These are phyloP conservation scores for Menidia menidia DNA, from an alignment of 2,797 vertebrate species.

Conservation along the genomic window DNA sequence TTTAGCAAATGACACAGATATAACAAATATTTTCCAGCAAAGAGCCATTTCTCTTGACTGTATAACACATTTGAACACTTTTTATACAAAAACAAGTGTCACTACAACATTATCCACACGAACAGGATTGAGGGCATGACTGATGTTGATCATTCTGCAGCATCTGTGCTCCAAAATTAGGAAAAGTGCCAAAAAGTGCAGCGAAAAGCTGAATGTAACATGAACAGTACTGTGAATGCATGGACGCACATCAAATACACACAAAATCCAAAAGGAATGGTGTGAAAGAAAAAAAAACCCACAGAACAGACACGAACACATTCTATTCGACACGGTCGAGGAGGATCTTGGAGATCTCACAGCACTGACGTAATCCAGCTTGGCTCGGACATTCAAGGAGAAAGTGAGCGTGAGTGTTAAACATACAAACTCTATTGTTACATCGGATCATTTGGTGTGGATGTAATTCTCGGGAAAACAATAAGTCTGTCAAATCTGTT, in stretches of 20 bases:
- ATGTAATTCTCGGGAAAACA: slow-evolving; percentile 67
- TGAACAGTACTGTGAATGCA: slow-evolving; percentile 8
- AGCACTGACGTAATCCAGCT: slow-evolving; percentile 60
- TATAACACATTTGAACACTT: slow-evolving; percentile 35
- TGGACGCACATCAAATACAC: background rate
- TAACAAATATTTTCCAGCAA: slow-evolving; percentile 42
- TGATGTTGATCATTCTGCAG: slow-evolving; percentile 24
- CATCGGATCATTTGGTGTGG: slow-evolving; percentile 53
- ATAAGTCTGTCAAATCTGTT: slow-evolving; percentile 49
- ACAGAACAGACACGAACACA: slow-evolving; percentile 31
- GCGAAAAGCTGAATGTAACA: slow-evolving; percentile 22
- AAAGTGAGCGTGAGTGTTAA: slow-evolving; percentile 46
- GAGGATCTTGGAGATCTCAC: slow-evolving; percentile 44
- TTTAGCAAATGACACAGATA: slow-evolving; percentile 66
- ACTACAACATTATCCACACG: slow-evolving; percentile 29
- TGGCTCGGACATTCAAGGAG: slow-evolving; percentile 46
- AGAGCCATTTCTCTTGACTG: slow-evolving; percentile 19
- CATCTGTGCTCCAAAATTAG: slow-evolving; percentile 23
- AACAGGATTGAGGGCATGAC: slow-evolving; percentile 28
- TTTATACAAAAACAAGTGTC: slow-evolving; percentile 25
- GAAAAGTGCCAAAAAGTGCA: slow-evolving; percentile 46
- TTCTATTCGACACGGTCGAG: background rate
- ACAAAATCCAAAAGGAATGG: slow-evolving; percentile 40
- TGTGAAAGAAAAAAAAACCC: slow-evolving; percentile 15
- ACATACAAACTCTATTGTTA: slow-evolving; percentile 48